Base-by-base conservation (phyloP, 1,140 invertebrate species). In the Drosophila ananassae region DNA sequence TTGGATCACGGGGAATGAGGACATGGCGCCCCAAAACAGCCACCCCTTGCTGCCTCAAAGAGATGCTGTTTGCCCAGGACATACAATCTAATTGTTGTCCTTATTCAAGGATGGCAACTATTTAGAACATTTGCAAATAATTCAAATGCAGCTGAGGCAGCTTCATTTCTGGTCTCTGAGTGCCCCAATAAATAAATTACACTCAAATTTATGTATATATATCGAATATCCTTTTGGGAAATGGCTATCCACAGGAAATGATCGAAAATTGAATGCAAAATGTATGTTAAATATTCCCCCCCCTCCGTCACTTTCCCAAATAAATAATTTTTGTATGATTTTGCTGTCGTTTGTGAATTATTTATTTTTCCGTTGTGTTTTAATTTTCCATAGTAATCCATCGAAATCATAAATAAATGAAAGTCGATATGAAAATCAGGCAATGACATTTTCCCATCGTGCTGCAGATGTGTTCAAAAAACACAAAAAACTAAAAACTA, bases 251-350 rank as follows among this genome's bases (percentile, higher is more conserved):
- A 7, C 63, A 61, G 79, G 48, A 78, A 74, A 74, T 74, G 46
- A 83, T 74, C 46, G 63, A 83, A 79, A 82, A 82, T 82, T 74
- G 47, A 75, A 75, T 79, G 79, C 52, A 62, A 37, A 66, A 79
- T 66, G 58, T 58, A 64, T 60, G 5, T 28, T 6, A 6, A 7
- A 6, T 28, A 6, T 28, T 28, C 25, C 25, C 25, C 25, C 6
- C 7, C 25, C 25, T 6, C 6, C 7, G 5, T 28, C 25, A 6
- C 6, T 28, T 28, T 28, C 25, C 69, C 69, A 69, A 82, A 82
- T 82, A 83, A 82, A 82, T 83, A 78, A 78, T 82, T 82, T 82
- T 82, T 37, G 37, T 34, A 67, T 76, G 32, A 76, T 80, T 76
- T 79, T 28, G 28, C 34, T 21, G 24, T 34, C 25, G 61, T 47